These are phyloP conservation scores for Podarcis raffonei DNA, from an alignment of 2,113 vertebrate species.

Conservation along the genomic window DNA sequence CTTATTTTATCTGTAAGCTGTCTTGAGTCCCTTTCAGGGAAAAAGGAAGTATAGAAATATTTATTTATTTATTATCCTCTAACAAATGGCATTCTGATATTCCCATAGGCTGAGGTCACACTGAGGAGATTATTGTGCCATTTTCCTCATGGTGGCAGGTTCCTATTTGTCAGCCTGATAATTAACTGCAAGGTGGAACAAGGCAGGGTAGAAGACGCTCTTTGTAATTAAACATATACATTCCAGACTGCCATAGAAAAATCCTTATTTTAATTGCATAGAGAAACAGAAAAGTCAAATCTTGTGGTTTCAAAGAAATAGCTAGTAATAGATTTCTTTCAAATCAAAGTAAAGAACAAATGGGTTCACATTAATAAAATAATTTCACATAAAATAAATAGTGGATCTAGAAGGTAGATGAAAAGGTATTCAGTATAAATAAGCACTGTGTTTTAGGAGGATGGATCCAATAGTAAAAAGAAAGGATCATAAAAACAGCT, in stretches of 20 bases:
- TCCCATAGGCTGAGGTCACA: background rate
- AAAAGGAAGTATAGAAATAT: no score
- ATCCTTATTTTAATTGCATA: background rate
- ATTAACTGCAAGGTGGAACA: background rate
- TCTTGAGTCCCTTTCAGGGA: no score
- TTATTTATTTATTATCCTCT: background rate
- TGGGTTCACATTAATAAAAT: constrained; percentile 1
- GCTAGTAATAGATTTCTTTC: constrained; percentile 5
- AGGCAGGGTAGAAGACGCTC: background rate
- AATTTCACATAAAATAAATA: constrained; percentile 6
- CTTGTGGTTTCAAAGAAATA: background rate
- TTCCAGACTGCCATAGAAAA: background rate
- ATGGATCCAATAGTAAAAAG: background rate
- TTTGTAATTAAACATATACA: background rate
- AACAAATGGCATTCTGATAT: background rate
- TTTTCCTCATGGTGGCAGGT: constrained; percentile 2
- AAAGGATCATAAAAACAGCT: background rate
- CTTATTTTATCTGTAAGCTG: no score
- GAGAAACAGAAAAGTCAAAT: background rate
- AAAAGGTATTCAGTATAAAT: no score
- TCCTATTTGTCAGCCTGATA: background rate
- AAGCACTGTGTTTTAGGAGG: background rate
- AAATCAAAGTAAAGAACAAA: rapidly evolving
- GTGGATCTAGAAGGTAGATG: background rate
- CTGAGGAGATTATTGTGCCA: background rate